These are phyloP conservation scores for Poeciliopsis presidionis DNA, from an alignment of 2,797 vertebrate genomes.

Conservation along the genomic window DNA sequence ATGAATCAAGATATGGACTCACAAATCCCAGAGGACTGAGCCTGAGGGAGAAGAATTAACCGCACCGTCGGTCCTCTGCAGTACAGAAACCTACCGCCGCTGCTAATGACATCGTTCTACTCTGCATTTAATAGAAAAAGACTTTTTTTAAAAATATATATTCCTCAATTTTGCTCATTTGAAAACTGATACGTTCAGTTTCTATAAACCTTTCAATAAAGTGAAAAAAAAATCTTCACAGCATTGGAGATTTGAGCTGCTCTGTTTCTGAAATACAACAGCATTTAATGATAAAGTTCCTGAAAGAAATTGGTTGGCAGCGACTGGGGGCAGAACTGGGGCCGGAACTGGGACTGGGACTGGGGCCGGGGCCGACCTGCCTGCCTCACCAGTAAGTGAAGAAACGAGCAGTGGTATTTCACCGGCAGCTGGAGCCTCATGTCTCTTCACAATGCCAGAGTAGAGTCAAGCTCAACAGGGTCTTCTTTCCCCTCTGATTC, in stretches of 20 bases:
- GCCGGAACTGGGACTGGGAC: accelerated
- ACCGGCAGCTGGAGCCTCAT: too few species aligned
- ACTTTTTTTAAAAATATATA: not conserved
- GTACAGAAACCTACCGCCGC: not conserved
- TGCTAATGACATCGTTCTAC: constrained; percentile 22
- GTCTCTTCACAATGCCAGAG: too few species aligned
- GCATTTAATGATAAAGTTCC: too few species aligned
- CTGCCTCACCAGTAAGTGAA: too few species aligned
- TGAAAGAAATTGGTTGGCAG: too few species aligned
- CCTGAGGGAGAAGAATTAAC: constrained; percentile 58
- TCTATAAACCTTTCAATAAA: not conserved
- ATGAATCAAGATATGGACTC: constrained; percentile 68
- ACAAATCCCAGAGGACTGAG: constrained; percentile 55
- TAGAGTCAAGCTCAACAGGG: too few species aligned
- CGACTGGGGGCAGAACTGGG: not conserved
- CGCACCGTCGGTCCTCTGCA: constrained; percentile 35
- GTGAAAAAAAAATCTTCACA: too few species aligned
- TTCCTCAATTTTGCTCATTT: not conserved
- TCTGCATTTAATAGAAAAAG: not conserved
- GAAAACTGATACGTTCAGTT: not conserved
- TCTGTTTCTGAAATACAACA: too few species aligned
- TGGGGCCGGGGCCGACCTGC: not conserved
- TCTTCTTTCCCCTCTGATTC: too few species aligned
- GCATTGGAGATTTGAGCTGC: too few species aligned
- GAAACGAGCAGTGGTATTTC: too few species aligned